Percentiles rank a stretch among this genome's conserved stretches.
Evolutionary conservation across 2,797 vertebrate genomes (phyloP).

Genomic region (Neopelma chrysocephalum): DNA sequence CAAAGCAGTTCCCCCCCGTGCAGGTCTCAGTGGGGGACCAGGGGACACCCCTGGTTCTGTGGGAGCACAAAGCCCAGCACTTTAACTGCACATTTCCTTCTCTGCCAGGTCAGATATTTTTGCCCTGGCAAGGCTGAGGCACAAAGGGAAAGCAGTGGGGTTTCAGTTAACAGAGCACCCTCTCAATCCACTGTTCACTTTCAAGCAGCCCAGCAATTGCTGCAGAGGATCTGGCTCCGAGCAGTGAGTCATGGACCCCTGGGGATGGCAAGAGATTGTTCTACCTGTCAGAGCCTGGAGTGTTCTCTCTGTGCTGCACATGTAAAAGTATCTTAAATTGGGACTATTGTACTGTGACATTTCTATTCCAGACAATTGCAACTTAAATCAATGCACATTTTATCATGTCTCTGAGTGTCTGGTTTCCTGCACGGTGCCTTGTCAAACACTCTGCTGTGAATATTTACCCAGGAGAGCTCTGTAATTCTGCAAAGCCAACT

Average conservation of each 20-base stretch:
- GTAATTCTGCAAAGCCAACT: background rate
- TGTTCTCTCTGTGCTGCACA: background rate
- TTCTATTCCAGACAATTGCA: slow-evolving; percentile 14
- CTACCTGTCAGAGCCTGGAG: background rate
- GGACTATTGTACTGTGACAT: background rate
- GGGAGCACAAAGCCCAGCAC: background rate
- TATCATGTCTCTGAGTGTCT: background rate
- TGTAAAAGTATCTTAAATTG: slow-evolving; percentile 12
- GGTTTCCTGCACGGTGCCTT: background rate
- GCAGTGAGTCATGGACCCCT: background rate
- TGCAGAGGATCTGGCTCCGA: background rate
- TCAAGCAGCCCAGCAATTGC: background rate
- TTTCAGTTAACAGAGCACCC: background rate
- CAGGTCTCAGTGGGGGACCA: background rate
- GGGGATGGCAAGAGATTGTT: background rate
- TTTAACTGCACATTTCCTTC: background rate
- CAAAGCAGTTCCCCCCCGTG: background rate
- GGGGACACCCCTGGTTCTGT: background rate
- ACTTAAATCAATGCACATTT: slow-evolving; percentile 3
- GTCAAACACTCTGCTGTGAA: background rate
- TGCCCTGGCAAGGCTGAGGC: background rate
- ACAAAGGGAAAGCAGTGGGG: background rate
- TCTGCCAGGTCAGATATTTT: background rate
- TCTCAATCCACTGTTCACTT: background rate
- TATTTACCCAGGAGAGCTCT: background rate